Percentiles rank a stretch among this genome's conserved stretches.
These are phyloP conservation scores for Drosophila histrio DNA, from an alignment of 2,888 invertebrate genomes.

Conservation along the genomic window DNA sequence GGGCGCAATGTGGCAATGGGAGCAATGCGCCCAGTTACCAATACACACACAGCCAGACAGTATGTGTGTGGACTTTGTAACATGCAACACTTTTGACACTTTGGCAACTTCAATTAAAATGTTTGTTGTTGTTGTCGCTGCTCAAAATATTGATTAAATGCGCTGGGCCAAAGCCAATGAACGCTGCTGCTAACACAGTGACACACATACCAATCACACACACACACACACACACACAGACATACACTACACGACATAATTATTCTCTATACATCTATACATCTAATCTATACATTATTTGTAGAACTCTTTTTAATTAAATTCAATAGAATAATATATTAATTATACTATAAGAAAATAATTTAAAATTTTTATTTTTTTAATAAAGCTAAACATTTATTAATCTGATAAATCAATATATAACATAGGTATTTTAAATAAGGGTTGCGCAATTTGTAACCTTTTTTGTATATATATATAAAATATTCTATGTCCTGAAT, in stretches of 20 bases:
- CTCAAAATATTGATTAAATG: slow-evolving; percentile 60
- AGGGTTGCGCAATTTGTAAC: too few species aligned
- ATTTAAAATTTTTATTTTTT: too few species aligned
- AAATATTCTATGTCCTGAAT: too few species aligned
- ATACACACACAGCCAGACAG: not conserved
- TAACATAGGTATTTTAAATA: too few species aligned
- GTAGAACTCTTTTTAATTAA: too few species aligned
- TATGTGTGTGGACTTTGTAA: slow-evolving; percentile 4
- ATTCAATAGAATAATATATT: too few species aligned
- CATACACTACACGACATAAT: slow-evolving; percentile 1
- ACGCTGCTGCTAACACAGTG: slow-evolving; percentile 39
- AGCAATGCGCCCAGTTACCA: not conserved
- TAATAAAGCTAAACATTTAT: too few species aligned
- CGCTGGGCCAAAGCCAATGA: slow-evolving; percentile 37
- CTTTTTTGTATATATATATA: too few species aligned
- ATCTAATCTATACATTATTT: too few species aligned
- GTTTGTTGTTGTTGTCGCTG: slow-evolving; percentile 18
- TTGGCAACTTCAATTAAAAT: slow-evolving; percentile 59
- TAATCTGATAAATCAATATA: too few species aligned
- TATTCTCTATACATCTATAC: not conserved
- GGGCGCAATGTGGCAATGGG: not conserved
- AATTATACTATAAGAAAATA: too few species aligned
- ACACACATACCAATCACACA: slow-evolving; percentile 41
- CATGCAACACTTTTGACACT: slow-evolving; percentile 54
- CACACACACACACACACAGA: slow-evolving; percentile 9